Conservation (phyloP, 2,113 vertebrate species). For the Lonchura striata region DNA sequence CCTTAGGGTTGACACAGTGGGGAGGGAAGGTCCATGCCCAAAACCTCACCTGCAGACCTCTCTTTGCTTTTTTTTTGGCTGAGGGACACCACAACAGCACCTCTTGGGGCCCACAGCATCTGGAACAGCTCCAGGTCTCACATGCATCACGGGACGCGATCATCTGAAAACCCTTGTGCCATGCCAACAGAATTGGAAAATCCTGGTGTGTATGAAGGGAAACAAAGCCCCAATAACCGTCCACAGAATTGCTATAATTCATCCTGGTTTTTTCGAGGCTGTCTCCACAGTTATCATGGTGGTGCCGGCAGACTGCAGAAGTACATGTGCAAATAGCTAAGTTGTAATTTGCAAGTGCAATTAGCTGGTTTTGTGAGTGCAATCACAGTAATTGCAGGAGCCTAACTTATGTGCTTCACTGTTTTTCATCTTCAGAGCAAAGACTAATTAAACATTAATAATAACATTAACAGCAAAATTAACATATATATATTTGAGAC, state of each 20-base stretch:
- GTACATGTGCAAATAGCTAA: constrained; percentile 65
- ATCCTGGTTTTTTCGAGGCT: constrained; percentile 17
- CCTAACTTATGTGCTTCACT: constrained; percentile 58
- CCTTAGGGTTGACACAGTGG: neutral
- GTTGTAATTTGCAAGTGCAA: constrained; percentile 70
- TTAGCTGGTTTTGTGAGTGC: constrained; percentile 68
- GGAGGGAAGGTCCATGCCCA: neutral
- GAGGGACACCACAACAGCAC: neutral
- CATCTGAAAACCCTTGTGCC: neutral
- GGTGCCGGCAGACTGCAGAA: constrained; percentile 48
- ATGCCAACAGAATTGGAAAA: neutral
- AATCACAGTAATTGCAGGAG: constrained; percentile 70
- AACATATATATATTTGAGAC: constrained; percentile 61
- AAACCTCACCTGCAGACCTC: neutral
- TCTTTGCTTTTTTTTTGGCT: neutral
- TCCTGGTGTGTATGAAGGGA: neutral
- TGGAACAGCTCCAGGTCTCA: neutral
- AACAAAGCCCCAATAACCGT: neutral
- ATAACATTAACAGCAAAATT: constrained; percentile 67
- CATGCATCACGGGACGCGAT: accelerated
- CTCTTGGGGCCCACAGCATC: accelerated
- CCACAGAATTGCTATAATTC: constrained; percentile 50
- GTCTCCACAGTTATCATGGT: constrained; percentile 5
- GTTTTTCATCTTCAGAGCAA: constrained; percentile 64
- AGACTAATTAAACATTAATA: constrained; percentile 71